Base-by-base conservation (phyloP, 2,113 vertebrate species). In the Microcebus murinus region DNA sequence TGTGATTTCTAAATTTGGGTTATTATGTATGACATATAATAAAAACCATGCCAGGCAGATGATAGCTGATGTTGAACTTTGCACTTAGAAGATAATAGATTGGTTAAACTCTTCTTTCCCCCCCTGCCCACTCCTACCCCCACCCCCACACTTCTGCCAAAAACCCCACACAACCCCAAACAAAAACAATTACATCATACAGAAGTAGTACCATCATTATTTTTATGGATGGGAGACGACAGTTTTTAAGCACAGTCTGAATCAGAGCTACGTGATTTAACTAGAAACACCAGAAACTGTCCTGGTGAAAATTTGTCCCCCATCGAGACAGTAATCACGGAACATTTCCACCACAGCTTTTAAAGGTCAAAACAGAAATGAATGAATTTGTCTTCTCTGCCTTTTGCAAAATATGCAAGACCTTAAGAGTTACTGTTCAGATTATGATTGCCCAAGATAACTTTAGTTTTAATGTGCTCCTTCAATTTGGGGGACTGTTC, bases 341-440 rank as follows among this genome's bases (percentile, higher is more conserved):
- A 52, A 50, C 27, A 42, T 79, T 94, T 95, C 68, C 70, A 39
- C 61, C 23, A 17, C 86, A 63, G 23, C 83, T 90, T 88, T 95
- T 94, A 91, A 93, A 97, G 63, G 59, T 88, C 87, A 92, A 39
- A 71, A 63, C 50, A 31, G 59, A 94, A 83, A 89, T 45, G 79
- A 94, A 50, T 59, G 68, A 81, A 76, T 91, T 85, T 96, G 21
- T 82, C 74, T 93, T 86, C 63, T 93, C 57, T 93, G 34, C 1
- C 76, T 89, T 55, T 87, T 90, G 73, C 11, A 81, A 97, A 87
- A 83, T 63, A 79, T 21, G 36, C 27, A 68, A 85, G 65, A 57
- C 20, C 63, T 94, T 63, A 55, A 74, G 74, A 71, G 63, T 95
- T 70, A 36, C 45, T 52, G 31, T 81, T 88, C 57, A 36, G 50